These are phyloP conservation scores for Drosophila hydei DNA, from an alignment of 1,140 invertebrate genomes.

Conservation along the genomic window DNA sequence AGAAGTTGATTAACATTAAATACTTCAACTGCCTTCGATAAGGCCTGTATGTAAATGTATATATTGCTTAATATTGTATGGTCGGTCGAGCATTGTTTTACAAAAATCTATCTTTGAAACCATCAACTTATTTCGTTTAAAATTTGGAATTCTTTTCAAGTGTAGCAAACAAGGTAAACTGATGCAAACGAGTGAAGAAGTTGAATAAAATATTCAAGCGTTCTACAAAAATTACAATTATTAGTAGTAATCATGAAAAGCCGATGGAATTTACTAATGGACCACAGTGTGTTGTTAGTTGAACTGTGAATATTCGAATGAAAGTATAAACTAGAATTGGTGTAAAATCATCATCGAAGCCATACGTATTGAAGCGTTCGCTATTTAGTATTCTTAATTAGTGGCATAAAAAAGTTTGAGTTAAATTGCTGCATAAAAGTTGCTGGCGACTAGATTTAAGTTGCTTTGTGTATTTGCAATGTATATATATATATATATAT, in stretches of 20 bases:
- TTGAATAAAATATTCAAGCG: too few relatives aligned
- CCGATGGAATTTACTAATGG: constrained; percentile 31
- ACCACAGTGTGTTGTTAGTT: constrained; percentile 22
- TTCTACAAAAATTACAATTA: background rate
- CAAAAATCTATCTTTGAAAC: constrained; percentile 30
- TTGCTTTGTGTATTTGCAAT: constrained; percentile 46
- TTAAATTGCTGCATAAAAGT: constrained; percentile 72
- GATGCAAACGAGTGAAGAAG: too few relatives aligned
- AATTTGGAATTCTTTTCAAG: background rate
- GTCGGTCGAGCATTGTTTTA: background rate
- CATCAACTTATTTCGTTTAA: constrained; percentile 15
- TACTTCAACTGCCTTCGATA: background rate
- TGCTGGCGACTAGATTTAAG: constrained; percentile 75
- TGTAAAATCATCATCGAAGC: constrained; percentile 30
- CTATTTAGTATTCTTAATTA: constrained; percentile 34
- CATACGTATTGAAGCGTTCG: constrained; percentile 26
- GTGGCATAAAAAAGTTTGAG: constrained; percentile 62
- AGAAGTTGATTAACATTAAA: background rate
- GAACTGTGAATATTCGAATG: constrained; percentile 23
- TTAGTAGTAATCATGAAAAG: background rate
- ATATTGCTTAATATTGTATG: constrained; percentile 3
- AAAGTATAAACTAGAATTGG: constrained; percentile 24
- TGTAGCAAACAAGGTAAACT: background rate
- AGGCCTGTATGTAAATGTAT: background rate
- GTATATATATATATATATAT: constrained; percentile 21